Base-by-base conservation (phyloP, 2,797 vertebrate genomes). In the Anguilla marmorata region DNA sequence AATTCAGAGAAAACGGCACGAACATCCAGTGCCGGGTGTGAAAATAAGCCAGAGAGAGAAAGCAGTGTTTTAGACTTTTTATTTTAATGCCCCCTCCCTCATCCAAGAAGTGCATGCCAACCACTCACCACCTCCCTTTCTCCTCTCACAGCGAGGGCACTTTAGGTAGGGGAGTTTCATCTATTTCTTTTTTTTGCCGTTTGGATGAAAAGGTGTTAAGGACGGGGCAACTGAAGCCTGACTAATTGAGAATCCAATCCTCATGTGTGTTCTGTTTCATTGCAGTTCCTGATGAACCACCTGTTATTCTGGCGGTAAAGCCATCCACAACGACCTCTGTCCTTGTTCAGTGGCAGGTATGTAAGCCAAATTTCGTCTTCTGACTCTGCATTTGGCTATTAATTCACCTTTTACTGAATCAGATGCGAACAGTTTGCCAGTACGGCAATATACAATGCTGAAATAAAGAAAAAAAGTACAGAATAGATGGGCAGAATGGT, bases 261-360 rank as follows among this genome's bases (percentile, higher is more conserved):
- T 89, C 83, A n/a, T 87, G 88, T 85, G 86, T 85, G 24, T 90
- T 66, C 90, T 87, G 89, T 88, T 93, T 91, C 86, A 87, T 52
- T 94, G 87, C 92, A 99, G 98, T 97, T 91, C 98, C 98, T 11
- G 97, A 96, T 79, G 97, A 98, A 89, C 96, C 98, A 80, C 98
- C 98, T 24, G 92, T 95, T 85, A 98, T 97, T 63, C 93, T 97
- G 33, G 92, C 95, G 0, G 97, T 97, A 86, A 98, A 97, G 80
- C 98, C 98, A 0, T 97, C 97, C 86, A 99, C 98, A 0, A 98
- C 98, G 6, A 98, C 98, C 52, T 99, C 98, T 0, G 97, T 99
- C 84, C 95, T 99, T 89, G 96, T 99, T 93, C 97, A 98, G 91
- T 99, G 98, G 98, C 97, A 98, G 98, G 98, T 99, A 95, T 90